Percentiles rank a stretch among this genome's conserved stretches.
Conservation (phyloP, 2,888 invertebrate genomes). For the Laothoe populi region DNA sequence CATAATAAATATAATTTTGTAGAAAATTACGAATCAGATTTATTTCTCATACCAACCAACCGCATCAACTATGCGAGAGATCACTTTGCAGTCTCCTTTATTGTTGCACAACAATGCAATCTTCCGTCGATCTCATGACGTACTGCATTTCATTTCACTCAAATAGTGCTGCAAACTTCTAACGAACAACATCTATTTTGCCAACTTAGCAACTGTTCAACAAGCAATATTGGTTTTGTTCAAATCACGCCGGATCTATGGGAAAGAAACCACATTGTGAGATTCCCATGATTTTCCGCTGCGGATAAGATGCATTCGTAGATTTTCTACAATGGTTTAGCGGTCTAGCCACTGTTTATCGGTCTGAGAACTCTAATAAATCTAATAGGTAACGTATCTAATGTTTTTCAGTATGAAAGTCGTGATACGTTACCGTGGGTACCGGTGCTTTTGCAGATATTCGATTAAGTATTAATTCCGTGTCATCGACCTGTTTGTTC, state of each 20-base stretch:
- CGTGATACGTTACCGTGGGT: constrained; percentile 72
- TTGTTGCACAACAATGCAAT: constrained; percentile 78
- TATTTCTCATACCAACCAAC: constrained; percentile 75
- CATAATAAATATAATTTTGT: constrained; percentile 24
- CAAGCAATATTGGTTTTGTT: constrained; percentile 78
- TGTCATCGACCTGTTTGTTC: constrained; percentile 52
- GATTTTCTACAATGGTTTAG: constrained; percentile 79
- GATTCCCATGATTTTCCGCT: constrained; percentile 75
- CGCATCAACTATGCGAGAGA: constrained; percentile 68
- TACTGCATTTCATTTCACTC: constrained; percentile 77
- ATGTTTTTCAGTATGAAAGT: constrained; percentile 68
- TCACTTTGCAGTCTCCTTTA: constrained; percentile 64
- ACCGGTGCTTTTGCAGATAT: constrained; percentile 59
- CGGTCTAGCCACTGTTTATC: constrained; percentile 78
- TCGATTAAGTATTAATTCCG: constrained; percentile 53
- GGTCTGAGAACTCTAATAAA: constrained; percentile 73
- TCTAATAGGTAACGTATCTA: constrained; percentile 70
- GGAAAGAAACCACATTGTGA: constrained; percentile 73
- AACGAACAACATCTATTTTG: constrained; percentile 60
- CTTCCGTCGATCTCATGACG: constrained; percentile 70
- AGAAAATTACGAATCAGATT: constrained; percentile 66
- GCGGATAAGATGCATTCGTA: constrained; percentile 75
- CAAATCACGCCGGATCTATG: constrained; percentile 75
- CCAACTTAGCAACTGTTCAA: constrained; percentile 66
- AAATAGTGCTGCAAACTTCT: constrained; percentile 56